A percentile compares a stretch with the other conserved stretches of the same genome.
phyloP scores from a whole-genome alignment of 2,888 invertebrate species.

The Heteromyza rotundicornis region DNA sequence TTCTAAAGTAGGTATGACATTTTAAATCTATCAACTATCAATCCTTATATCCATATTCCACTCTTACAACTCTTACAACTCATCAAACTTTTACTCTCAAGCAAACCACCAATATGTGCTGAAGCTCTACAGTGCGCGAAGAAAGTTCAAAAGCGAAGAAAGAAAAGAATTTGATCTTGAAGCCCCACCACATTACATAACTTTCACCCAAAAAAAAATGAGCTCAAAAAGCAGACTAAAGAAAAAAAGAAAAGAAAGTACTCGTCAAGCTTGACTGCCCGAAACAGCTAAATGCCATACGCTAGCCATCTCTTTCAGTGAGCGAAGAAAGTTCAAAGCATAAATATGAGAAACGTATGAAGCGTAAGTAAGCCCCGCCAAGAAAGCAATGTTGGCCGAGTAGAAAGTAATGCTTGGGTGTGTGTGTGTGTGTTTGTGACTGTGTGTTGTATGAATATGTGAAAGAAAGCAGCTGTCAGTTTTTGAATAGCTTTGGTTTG shows the following conservation, averaged over 20 bases:
- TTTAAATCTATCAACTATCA: no score
- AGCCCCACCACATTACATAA: slow-evolving; percentile 56
- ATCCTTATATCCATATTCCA: no score
- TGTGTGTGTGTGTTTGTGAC: slow-evolving; percentile 5
- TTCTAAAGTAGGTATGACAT: no score
- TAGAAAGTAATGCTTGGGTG: slow-evolving; percentile 21
- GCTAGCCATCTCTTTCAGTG: no score
- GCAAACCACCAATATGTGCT: no score
- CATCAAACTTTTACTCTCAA: no score
- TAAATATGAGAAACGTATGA: slow-evolving; percentile 23
- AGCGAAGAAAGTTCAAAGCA: slow-evolving; percentile 43
- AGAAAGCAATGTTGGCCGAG: slow-evolving; percentile 9
- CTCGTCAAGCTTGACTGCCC: neutral
- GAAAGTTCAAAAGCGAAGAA: slow-evolving; percentile 36
- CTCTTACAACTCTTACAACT: no score
- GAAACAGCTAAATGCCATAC: no score
- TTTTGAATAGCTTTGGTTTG: neutral
- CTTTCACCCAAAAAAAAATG: slow-evolving; percentile 48
- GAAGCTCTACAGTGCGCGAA: slow-evolving; percentile 21
- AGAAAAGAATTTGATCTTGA: no score
- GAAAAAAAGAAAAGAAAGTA: neutral
- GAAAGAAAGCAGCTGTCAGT: neutral
- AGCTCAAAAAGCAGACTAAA: neutral
- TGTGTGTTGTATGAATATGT: neutral
- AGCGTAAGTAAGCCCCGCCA: slow-evolving; percentile 4